Base-by-base conservation (phyloP, 2,113 vertebrate species). In the Ptilonorhynchus violaceus region DNA sequence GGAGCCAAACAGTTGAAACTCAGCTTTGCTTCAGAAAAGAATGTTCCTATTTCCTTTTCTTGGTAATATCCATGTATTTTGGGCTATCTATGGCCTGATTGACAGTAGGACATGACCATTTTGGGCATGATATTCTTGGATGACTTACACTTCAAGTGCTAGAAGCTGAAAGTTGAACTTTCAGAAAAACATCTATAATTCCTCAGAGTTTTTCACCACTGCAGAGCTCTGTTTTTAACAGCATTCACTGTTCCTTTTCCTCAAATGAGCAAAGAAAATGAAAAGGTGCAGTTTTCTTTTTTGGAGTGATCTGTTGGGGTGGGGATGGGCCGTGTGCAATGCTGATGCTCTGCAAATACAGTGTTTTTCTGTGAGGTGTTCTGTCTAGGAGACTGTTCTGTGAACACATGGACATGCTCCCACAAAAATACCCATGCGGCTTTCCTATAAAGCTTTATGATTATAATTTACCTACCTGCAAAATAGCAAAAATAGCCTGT, bases 1-100 rank as follows among this genome's bases (percentile, higher is more conserved):
- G 93, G 96, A 97, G 94, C 81, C 47, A 47, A 49, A 33, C 85
- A 95, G 88, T 94, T 97, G 96, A 94, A 97, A 93, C 41, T 41
- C 12, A 17, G 66, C 55, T 87, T 92, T 1, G 28, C 81, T 97
- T 93, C 84, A 88, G 88, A 90, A 64, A 30, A 92, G 88, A 94
- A 78, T 16, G n/a, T 74, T 47, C 11, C 4, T 47, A 2, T 75
- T 82, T 69, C 28, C 72, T 93, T 46, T 95, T 67, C 93, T 97
- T 80, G 76, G 59, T 68, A 83, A 91, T 77, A 95, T 62, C 79
- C 76, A 30, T 94, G 78, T 59, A 30, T 67, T 72, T 82, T 55
- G 60, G 44, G 70, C n/a, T 37, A 0, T 85, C 74, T 89, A 5
- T 97, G 97, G 92, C 93, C 86, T 93, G 92, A 69, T 14, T 82